These are phyloP conservation scores for Zaprionus gabonicus DNA, from an alignment of 1,140 invertebrate genomes.

Conservation along the genomic window DNA sequence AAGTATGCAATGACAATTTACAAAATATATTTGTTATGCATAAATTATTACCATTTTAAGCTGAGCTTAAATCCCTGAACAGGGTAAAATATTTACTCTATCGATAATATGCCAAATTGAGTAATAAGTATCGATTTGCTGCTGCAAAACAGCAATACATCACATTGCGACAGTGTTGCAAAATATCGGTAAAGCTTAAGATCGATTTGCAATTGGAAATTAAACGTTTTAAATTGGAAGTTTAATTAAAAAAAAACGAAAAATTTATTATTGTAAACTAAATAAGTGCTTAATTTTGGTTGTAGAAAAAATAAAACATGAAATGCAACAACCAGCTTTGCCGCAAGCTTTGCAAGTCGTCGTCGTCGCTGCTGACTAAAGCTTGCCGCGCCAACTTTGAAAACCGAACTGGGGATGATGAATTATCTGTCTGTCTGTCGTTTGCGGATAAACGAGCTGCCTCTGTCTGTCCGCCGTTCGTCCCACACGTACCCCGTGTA, in stretches of 20 bases:
- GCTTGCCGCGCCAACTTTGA: slow-evolving; percentile 3
- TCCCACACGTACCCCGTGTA: background rate
- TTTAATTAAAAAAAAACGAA: background rate
- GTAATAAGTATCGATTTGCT: background rate
- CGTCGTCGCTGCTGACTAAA: background rate
- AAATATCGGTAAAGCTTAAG: background rate
- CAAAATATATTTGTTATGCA: background rate
- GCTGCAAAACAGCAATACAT: background rate
- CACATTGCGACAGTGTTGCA: background rate
- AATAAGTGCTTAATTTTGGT: background rate
- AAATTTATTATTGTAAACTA: background rate
- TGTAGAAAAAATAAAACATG: background rate
- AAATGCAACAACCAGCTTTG: background rate
- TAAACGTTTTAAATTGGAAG: background rate
- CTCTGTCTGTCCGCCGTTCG: background rate
- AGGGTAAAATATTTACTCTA: background rate
- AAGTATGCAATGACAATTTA: background rate
- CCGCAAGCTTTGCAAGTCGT: background rate
- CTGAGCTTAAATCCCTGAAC: background rate
- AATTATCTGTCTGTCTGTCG: slow-evolving; percentile 7
- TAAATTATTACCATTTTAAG: background rate
- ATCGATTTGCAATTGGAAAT: background rate
- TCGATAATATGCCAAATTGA: slow-evolving; percentile 1
- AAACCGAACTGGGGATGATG: background rate
- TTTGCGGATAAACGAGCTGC: slow-evolving; percentile 9